These are phyloP conservation scores for Drosophila pseudotalamancana DNA, from an alignment of 2,888 invertebrate genomes.

Conservation along the genomic window DNA sequence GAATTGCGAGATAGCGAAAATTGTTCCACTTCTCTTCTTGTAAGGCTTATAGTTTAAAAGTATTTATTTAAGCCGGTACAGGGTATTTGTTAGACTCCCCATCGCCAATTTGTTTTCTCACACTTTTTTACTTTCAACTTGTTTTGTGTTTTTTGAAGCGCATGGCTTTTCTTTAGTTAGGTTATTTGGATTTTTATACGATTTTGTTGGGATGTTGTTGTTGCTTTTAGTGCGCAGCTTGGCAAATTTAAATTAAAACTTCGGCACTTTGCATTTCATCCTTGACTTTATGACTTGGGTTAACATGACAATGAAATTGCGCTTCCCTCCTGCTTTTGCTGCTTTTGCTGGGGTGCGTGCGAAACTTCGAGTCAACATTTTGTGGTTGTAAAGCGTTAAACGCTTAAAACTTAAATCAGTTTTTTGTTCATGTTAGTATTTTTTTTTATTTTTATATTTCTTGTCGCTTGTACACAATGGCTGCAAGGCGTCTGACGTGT, in stretches of 20 bases:
- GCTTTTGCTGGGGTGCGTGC: slow-evolving; percentile 42
- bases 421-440: too few relatives aligned
- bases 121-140: neutral
- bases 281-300: slow-evolving; percentile 73
- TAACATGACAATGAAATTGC: slow-evolving; percentile 67
- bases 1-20: too few relatives aligned
- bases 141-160: neutral
- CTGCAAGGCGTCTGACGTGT: slow-evolving; percentile 35
- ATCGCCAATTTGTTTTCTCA: neutral
- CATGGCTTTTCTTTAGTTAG: slow-evolving; percentile 19
- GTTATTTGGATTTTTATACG: slow-evolving; percentile 5
- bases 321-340: slow-evolving; percentile 16
- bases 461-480: slow-evolving; percentile 12
- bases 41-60: rapidly evolving
- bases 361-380: slow-evolving; percentile 75
- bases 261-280: slow-evolving; percentile 74
- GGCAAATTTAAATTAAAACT: slow-evolving; percentile 77
- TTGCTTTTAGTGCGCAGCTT: slow-evolving; percentile 35
- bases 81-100: neutral
- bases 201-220: slow-evolving; percentile 18
- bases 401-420: slow-evolving; percentile 77
- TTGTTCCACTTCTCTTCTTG: too few relatives aligned
- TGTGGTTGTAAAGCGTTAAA: slow-evolving; percentile 77
- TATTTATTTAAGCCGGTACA: neutral
- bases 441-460: slow-evolving; percentile 18